These are phyloP conservation scores for Platerodrilus igneus DNA, from an alignment of 2,888 invertebrate species.

Conservation along the genomic window DNA sequence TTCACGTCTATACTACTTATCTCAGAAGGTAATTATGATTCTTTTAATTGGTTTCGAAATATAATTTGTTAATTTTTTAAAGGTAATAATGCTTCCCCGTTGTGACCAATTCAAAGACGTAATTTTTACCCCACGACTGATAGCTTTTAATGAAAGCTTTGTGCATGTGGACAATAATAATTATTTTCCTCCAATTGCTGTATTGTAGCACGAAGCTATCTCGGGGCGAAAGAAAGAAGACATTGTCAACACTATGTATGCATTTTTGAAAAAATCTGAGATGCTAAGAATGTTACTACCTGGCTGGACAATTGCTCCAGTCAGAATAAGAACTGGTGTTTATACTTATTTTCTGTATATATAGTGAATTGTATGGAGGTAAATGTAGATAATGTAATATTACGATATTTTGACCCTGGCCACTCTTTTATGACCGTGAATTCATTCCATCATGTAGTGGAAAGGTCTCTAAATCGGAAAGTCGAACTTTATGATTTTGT, in stretches of 20 bases:
- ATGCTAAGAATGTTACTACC: neutral
- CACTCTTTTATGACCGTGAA: conserved; percentile 3
- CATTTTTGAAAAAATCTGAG: conserved; percentile 2
- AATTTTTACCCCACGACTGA: conserved; percentile 18
- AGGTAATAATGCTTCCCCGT: conserved; percentile 22
- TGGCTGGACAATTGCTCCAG: conserved; percentile 1
- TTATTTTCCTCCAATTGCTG: neutral
- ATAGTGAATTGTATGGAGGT: conserved; percentile 1
- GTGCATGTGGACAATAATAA: conserved; percentile 14
- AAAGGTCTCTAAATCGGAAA: neutral
- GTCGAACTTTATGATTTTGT: neutral
- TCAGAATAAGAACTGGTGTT: conserved; percentile 2
- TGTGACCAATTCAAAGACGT: conserved; percentile 18
- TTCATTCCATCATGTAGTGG: too few relatives aligned
- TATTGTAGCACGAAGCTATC: conserved; percentile 11
- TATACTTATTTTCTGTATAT: neutral
- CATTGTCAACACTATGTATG: conserved; percentile 5
- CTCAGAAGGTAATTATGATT: too few relatives aligned
- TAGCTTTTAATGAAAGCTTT: conserved; percentile 22
- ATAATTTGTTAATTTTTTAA: conserved; percentile 5
- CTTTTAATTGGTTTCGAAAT: too few relatives aligned
- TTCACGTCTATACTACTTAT: too few relatives aligned
- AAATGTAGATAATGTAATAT: neutral
- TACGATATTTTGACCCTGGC: conserved; percentile 1
- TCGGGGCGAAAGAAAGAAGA: too few relatives aligned